A percentile compares a stretch with the other conserved stretches of the same genome.
phyloP scores from a whole-genome alignment of 2,797 vertebrate genomes.

The Pteronotus mesoamericanus region DNA sequence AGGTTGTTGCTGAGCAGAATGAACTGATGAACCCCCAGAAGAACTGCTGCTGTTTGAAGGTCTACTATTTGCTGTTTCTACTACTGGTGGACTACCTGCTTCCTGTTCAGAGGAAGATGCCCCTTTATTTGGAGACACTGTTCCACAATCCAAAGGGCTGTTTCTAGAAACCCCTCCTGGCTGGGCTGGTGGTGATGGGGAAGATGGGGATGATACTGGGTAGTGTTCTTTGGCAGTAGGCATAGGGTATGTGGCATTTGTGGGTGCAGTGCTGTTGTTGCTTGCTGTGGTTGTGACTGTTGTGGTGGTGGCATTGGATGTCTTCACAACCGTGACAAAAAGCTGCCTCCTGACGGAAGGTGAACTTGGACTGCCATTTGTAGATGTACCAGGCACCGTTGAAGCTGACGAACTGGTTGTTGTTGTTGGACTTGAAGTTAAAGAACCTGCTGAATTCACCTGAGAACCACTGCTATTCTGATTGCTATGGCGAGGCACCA shows the following conservation, averaged over 20 bases:
- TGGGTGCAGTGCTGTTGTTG: conserved; percentile 85
- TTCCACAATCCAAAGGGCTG: conserved; percentile 81
- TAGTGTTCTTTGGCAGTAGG: conserved; percentile 89
- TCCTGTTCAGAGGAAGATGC: conserved; percentile 79
- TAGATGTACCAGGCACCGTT: conserved; percentile 82
- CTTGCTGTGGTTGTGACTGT: conserved; percentile 85
- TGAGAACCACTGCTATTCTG: conserved; percentile 85
- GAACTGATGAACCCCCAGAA: conserved; percentile 76
- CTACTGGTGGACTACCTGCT: conserved; percentile 77
- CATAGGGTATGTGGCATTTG: conserved; percentile 83
- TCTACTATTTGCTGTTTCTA: conserved; percentile 75
- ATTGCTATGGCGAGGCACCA: conserved; percentile 86
- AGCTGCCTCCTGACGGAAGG: conserved; percentile 87
- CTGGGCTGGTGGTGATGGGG: conserved; percentile 85
- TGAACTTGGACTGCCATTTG: conserved; percentile 82
- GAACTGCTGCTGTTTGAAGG: conserved; percentile 74
- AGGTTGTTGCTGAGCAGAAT: conserved; percentile 81
- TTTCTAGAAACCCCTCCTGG: conserved; percentile 79
- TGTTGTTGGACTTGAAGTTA: conserved; percentile 81
- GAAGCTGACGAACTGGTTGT: conserved; percentile 82
- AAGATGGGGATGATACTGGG: conserved; percentile 84
- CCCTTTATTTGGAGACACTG: conserved; percentile 83
- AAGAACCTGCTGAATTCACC: conserved; percentile 83
- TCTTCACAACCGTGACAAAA: conserved; percentile 87
- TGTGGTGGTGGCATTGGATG: conserved; percentile 84